Evolutionary conservation across 2,888 invertebrate genomes (phyloP).

Genomic region (Cybosia mesomella): DNA sequence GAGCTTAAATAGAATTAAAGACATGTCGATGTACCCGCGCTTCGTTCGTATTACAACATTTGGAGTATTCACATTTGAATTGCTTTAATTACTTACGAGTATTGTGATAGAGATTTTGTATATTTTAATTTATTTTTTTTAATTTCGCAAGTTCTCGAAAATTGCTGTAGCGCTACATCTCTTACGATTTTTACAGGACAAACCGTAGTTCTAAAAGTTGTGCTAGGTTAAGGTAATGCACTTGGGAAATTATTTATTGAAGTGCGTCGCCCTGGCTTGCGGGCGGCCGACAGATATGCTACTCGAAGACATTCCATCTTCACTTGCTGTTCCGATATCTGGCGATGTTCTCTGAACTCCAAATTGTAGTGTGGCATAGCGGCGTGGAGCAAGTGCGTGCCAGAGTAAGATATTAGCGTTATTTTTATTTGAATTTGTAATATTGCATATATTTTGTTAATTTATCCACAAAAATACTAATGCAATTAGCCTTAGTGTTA

Average conservation of each 20-base stretch:
- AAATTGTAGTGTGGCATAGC: slow-evolving; percentile 64
- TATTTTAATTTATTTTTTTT: slow-evolving; percentile 87
- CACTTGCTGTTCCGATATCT: slow-evolving; percentile 57
- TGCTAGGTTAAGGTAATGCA: slow-evolving; percentile 83
- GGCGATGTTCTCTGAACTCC: slow-evolving; percentile 59
- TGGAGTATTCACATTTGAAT: slow-evolving; percentile 86
- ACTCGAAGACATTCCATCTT: slow-evolving; percentile 78
- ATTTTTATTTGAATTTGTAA: slow-evolving; percentile 85
- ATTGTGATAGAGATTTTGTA: slow-evolving; percentile 88
- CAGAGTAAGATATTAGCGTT: slow-evolving; percentile 87
- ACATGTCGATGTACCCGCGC: slow-evolving; percentile 70
- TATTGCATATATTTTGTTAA: slow-evolving; percentile 87
- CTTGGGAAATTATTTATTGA: slow-evolving; percentile 74
- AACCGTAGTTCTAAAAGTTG: slow-evolving; percentile 80
- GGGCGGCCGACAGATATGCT: slow-evolving; percentile 51
- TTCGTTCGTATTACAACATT: slow-evolving; percentile 81
- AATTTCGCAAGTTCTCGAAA: slow-evolving; percentile 84
- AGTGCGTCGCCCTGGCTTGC: slow-evolving; percentile 51
- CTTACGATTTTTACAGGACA: slow-evolving; percentile 77
- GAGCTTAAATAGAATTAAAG: slow-evolving; percentile 56
- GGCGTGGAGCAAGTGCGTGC: slow-evolving; percentile 75
- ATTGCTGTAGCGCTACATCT: slow-evolving; percentile 82
- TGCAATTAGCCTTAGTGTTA: slow-evolving; percentile 87
- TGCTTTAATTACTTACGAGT: slow-evolving; percentile 87
- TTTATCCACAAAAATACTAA: slow-evolving; percentile 86